Conservation (phyloP, 2,113 vertebrate genomes). For the Saguinus imperator region DNA sequence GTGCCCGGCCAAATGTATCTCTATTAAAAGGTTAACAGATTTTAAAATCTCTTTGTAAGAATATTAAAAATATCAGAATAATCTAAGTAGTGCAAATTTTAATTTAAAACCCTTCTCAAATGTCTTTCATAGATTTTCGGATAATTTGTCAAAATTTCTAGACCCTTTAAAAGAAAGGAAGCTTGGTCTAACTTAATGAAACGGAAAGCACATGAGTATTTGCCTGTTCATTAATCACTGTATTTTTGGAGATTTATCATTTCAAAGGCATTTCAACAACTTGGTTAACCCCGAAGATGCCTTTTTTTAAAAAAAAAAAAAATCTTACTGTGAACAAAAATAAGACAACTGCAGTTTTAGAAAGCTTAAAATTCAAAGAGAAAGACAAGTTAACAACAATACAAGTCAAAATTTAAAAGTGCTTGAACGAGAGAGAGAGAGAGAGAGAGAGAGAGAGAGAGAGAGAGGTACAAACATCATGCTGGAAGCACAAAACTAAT, state of each 20-base stretch:
- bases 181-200: constrained; percentile 32
- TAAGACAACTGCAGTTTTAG: not conserved
- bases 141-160: constrained; percentile 2
- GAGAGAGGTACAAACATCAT: not conserved
- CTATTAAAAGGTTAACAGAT: not conserved
- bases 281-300: not conserved
- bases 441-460: not conserved
- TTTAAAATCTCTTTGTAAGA: not conserved
- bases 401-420: constrained; percentile 22
- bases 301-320: not conserved
- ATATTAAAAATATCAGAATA: not conserved
- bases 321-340: not conserved
- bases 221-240: not conserved
- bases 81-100: not conserved
- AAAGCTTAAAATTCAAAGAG: not conserved
- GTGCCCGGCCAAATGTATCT: not conserved
- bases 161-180: constrained; percentile 33
- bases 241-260: constrained; percentile 21
- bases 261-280: constrained; percentile 37
- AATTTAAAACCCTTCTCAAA: constrained; percentile 35
- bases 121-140: not conserved
- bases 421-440: not conserved
- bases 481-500: not conserved
- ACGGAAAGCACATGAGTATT: not conserved
- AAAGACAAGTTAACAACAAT: not conserved